Evolutionary conservation across 2,113 vertebrate species (phyloP), one percentile per base, ranked within the genome.

Genomic region (Cyanoliseus patagonus): DNA sequence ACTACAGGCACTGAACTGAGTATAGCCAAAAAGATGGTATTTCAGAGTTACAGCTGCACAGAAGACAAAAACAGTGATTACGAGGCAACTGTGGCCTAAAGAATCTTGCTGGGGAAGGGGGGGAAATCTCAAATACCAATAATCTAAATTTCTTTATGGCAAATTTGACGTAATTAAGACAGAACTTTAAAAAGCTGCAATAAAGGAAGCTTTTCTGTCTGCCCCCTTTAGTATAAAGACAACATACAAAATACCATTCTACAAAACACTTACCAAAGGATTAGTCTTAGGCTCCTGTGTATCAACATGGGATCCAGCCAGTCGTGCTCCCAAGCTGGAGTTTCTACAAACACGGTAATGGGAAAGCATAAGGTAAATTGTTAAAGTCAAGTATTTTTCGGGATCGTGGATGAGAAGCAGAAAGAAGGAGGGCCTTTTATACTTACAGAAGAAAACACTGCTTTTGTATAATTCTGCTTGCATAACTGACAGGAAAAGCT

Each of bases 381-480:
- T 42, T 53, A n/a, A 66, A 77, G 28, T 4, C 41, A 15, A 10
- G 22, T 24, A 42, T 68, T 42, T 75, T 72, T 27, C 42, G 20
- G 33, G 33, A 47, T 13, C 0, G 4, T 18, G 27, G 25, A 73
- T 13, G 3, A 90, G 13, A 79, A 76, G 20, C 13, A 33, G 47
- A 30, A 87, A 83, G 17, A 37, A 89, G 28, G 46, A 93, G 61
- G 18, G 17, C 15, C 52, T 66, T 62, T 63, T 42, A 90, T 96
- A 98, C 98, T 98, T 92, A 98, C 98, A 4, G 92, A 70, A 97
- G 78, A 81, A 96, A 95, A 74, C 66, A 39, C 14, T 92, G 95
- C 64, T 93, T 96, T 64, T 84, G 61, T 41, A 35, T 44, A 75
- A 90, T 59, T 85, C 63, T 94, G 64, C 79, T 94, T 78, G 83